Evolutionary conservation across 64 coral and sea anemone species (phyloP).

Genomic region (Dendronephthya gigantea): DNA sequence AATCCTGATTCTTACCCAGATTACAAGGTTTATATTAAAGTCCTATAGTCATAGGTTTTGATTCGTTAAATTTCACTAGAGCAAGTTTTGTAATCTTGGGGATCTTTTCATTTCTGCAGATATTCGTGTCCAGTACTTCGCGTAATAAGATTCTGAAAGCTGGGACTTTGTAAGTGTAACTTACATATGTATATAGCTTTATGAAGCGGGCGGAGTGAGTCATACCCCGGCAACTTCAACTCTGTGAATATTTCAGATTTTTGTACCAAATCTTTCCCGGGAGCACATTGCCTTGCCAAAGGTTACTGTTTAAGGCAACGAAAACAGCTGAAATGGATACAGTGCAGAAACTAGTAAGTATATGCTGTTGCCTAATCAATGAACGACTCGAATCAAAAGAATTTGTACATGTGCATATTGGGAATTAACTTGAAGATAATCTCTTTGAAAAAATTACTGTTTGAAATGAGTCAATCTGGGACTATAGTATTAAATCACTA

Average conservation of each 20-base stretch:
- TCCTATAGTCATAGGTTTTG: background rate
- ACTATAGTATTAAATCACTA: too few species aligned
- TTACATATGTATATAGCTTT: background rate
- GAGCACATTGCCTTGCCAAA: constrained; percentile 65
- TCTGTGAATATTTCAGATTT: constrained; percentile 36
- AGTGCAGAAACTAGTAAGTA: constrained; percentile 77
- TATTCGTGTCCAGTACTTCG: constrained; percentile 85
- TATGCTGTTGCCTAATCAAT: too few species aligned
- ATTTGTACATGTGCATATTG: too few species aligned
- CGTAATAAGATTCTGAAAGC: constrained; percentile 87
- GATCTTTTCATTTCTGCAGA: constrained; percentile 18
- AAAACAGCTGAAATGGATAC: constrained; percentile 86
- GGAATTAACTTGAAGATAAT: too few species aligned
- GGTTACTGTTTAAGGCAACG: constrained; percentile 80
- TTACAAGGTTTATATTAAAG: background rate
- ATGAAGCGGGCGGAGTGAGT: background rate
- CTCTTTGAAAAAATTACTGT: too few species aligned
- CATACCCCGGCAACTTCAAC: too few species aligned
- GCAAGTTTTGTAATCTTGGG: background rate
- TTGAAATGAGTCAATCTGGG: too few species aligned
- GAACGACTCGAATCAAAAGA: too few species aligned
- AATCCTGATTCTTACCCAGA: background rate
- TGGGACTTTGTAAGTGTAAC: constrained; percentile 49
- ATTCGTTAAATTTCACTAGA: background rate
- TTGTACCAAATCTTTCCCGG: constrained; percentile 93